Evolutionary conservation across 2,113 vertebrate species (phyloP).

Genomic region (Zosterops hypoxanthus): DNA sequence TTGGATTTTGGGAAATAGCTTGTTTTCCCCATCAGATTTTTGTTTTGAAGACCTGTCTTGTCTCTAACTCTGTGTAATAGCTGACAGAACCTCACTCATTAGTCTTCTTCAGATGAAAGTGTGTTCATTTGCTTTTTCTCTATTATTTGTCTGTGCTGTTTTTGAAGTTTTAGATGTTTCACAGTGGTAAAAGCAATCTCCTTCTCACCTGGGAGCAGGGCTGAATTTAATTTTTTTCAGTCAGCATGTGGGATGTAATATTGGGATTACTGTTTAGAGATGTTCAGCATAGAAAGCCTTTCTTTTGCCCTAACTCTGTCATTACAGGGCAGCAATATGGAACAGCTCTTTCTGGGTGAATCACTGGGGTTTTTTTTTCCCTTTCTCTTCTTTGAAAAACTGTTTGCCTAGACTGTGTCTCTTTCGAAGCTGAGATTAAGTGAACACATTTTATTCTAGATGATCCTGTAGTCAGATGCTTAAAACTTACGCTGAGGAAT

Average conservation of each 20-base stretch:
- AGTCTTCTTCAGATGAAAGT: neutral
- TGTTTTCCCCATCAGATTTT: neutral
- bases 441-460: neutral
- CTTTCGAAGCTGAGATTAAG: neutral
- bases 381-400: neutral
- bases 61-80: neutral
- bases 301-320: neutral
- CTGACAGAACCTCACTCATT: neutral
- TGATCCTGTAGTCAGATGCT: neutral
- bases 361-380: accelerated
- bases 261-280: neutral
- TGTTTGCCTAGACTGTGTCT: neutral
- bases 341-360: neutral
- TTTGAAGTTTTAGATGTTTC: neutral
- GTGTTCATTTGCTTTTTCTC: neutral
- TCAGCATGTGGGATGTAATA: neutral
- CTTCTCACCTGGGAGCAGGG: neutral
- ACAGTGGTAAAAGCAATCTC: neutral
- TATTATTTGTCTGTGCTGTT: neutral
- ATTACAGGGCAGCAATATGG: neutral
- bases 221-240: neutral
- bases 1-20: neutral
- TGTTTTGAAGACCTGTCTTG: neutral
- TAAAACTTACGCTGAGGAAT: neutral
- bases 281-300: neutral